Conservation (phyloP, 1,140 invertebrate species). For the Temnothorax longispinosus region DNA sequence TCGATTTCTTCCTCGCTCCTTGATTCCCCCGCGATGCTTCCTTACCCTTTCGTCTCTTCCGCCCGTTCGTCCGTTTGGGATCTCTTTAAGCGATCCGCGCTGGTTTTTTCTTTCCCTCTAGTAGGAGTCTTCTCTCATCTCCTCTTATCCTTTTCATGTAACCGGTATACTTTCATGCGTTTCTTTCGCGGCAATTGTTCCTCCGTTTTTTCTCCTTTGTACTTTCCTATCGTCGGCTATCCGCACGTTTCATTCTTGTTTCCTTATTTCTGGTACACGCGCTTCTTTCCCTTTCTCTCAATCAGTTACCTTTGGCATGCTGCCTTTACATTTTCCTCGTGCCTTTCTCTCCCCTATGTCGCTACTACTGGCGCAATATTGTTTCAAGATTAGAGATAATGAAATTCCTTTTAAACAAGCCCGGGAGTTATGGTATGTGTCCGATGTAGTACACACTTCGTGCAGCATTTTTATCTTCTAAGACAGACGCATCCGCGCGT, state of each 20-base stretch:
- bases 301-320: slow-evolving; percentile 15
- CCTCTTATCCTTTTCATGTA: slow-evolving; percentile 4
- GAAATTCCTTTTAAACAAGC: slow-evolving; percentile 69
- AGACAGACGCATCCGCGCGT: not conserved
- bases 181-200: not conserved
- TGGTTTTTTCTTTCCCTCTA: not conserved
- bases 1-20: slow-evolving; percentile 47
- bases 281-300: slow-evolving; percentile 9
- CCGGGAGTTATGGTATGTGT: slow-evolving; percentile 75
- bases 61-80: not conserved
- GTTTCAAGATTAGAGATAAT: slow-evolving; percentile 79
- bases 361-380: slow-evolving; percentile 65
- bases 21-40: slow-evolving; percentile 36
- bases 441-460: slow-evolving; percentile 60
- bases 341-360: slow-evolving; percentile 13
- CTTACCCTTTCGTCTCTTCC: slow-evolving; percentile 13
- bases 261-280: not conserved
- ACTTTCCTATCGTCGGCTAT: not conserved
- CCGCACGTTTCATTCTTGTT: not conserved
- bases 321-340: not conserved
- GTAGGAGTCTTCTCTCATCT: not conserved
- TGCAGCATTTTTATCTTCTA: slow-evolving; percentile 65
- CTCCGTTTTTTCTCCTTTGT: not conserved
- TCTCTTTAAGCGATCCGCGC: slow-evolving; percentile 21
- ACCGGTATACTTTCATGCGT: slow-evolving; percentile 17